These are phyloP conservation scores for Heterodera carotae DNA, from an alignment of 1,140 invertebrate species.

Conservation along the genomic window DNA sequence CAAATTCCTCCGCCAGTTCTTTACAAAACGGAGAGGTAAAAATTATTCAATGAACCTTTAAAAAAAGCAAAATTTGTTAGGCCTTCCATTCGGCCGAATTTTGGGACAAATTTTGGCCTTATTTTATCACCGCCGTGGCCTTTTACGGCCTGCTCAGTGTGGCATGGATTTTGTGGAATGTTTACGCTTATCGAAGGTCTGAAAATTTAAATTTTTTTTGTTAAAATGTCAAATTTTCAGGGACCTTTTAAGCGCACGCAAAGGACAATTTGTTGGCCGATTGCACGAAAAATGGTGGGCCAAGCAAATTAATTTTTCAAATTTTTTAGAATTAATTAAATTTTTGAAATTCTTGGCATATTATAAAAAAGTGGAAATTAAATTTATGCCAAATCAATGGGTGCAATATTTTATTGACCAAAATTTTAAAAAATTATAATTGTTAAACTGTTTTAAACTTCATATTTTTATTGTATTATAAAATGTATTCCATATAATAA, in stretches of 20 bases:
- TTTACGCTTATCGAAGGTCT: constrained; percentile 29
- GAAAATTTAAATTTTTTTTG: constrained; percentile 1
- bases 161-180: constrained; percentile 29
- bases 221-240: too few species aligned
- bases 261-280: constrained; percentile 6
- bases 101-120: constrained; percentile 30
- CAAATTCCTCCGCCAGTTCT: neutral
- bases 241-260: constrained; percentile 13
- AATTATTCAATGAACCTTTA: constrained; percentile 5
- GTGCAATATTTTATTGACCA: too few species aligned
- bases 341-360: too few species aligned
- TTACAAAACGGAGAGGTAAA: neutral
- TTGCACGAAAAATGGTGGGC: constrained; percentile 24
- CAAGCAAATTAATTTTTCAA: neutral
- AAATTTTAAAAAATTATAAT: too few species aligned
- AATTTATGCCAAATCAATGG: too few species aligned
- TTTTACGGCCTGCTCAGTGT: constrained; percentile 18
- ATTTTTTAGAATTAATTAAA: neutral
- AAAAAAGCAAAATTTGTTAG: constrained; percentile 18
- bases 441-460: too few species aligned
- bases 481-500: too few species aligned
- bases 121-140: constrained; percentile 18
- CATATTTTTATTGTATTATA: too few species aligned
- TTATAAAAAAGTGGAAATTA: too few species aligned
- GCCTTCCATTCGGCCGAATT: constrained; percentile 7